phyloP scores from a whole-genome alignment of 2,888 invertebrate genomes.

The Apamea sordens region DNA sequence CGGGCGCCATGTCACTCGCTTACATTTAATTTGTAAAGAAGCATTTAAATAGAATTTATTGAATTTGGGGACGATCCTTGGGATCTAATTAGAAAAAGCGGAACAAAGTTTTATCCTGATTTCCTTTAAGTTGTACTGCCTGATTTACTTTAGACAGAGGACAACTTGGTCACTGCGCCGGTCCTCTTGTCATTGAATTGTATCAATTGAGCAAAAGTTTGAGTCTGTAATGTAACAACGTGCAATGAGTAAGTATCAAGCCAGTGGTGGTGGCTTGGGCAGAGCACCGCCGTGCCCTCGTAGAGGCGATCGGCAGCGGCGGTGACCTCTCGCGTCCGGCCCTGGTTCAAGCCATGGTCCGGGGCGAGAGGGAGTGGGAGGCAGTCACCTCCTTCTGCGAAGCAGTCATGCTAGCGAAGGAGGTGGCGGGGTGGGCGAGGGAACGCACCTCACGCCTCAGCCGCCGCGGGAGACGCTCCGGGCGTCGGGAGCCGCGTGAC shows the following conservation, averaged over 20 bases:
- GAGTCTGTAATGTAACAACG: not conserved
- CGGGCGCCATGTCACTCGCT: not conserved
- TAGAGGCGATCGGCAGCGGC: no score
- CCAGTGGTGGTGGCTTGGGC: no score
- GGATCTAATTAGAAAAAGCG: constrained; percentile 19
- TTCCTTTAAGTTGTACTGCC: not conserved
- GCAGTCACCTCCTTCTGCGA: no score
- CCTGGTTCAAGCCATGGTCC: no score
- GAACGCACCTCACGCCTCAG: no score
- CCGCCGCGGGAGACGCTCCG: no score
- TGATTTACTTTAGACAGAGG: not conserved
- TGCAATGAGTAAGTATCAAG: not conserved
- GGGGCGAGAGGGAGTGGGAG: no score
- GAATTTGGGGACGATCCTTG: not conserved
- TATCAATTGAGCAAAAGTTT: not conserved
- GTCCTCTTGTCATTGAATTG: constrained; percentile 5
- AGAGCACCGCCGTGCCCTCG: no score
- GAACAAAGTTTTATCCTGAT: not conserved
- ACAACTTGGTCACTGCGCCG: not conserved
- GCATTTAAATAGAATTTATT: constrained; percentile 6
- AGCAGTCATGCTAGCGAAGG: no score
- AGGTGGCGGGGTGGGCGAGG: no score
- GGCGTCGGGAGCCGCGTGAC: no score
- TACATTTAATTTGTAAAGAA: constrained; percentile 16
- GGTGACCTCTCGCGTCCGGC: no score